A percentile compares a stretch with the other conserved stretches of the same genome.
Conservation (phyloP, 2,888 invertebrate species). For the Aphodius sticticus region DNA sequence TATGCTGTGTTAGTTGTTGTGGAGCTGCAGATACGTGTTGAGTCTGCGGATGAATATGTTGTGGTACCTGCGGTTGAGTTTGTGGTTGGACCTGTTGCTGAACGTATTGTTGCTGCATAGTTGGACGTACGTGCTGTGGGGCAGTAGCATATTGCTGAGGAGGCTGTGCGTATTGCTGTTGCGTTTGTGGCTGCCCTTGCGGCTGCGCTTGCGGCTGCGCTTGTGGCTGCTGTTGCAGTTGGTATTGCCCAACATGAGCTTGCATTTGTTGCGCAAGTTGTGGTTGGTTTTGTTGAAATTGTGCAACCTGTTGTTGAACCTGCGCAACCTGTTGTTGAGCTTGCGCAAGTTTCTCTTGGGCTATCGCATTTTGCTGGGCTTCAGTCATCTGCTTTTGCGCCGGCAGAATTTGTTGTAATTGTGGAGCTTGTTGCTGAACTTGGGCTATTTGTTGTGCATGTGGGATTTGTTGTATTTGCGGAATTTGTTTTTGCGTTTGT, state of each 20-base stretch:
- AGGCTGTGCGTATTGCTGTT: slow-evolving; percentile 13
- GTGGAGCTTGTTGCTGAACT: slow-evolving; percentile 12
- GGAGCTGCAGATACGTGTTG: not conserved
- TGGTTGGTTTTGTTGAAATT: slow-evolving; percentile 31
- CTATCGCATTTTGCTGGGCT: slow-evolving; percentile 19
- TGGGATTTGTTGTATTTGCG: slow-evolving; percentile 13
- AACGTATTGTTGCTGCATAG: slow-evolving; percentile 23
- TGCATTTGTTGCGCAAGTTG: slow-evolving; percentile 32
- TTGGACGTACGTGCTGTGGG: slow-evolving; percentile 6
- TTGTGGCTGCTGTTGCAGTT: not conserved
- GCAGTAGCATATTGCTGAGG: slow-evolving; percentile 27
- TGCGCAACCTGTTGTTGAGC: slow-evolving; percentile 27
- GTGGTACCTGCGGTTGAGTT: slow-evolving; percentile 31
- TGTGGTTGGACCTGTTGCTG: slow-evolving; percentile 38
- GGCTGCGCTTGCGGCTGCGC: not conserved
- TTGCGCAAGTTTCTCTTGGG: slow-evolving; percentile 5
- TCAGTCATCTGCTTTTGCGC: slow-evolving; percentile 26
- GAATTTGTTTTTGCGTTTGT: slow-evolving; percentile 27
- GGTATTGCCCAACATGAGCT: slow-evolving; percentile 7
- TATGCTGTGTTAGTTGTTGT: not conserved
- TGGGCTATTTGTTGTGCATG: slow-evolving; percentile 21
- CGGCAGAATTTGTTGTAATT: slow-evolving; percentile 13
- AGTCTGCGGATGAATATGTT: slow-evolving; percentile 25
- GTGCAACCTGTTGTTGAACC: slow-evolving; percentile 21
- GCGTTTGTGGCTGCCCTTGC: slow-evolving; percentile 22